A percentile compares a stretch with the other conserved stretches of the same genome.
Conservation (phyloP, 2,797 vertebrate species). For the Brachymystax lenok region DNA sequence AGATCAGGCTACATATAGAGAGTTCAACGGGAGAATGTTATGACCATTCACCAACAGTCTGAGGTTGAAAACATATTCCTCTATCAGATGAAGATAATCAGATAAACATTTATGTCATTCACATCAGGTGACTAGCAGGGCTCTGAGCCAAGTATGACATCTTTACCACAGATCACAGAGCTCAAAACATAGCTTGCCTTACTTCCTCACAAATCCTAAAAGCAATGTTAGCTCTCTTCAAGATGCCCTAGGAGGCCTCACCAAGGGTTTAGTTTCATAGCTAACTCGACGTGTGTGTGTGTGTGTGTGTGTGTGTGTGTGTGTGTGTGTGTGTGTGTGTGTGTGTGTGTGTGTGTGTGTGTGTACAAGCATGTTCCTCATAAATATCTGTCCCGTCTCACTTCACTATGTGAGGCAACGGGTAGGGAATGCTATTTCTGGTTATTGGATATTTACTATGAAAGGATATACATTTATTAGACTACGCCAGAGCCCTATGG, state of each 20-base stretch:
- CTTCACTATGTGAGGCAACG: constrained; percentile 9
- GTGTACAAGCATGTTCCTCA: constrained; percentile 18
- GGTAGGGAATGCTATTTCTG: constrained; percentile 2
- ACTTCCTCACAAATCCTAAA: constrained; percentile 10
- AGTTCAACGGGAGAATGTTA: neutral
- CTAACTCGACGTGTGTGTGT: neutral
- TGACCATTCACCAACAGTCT: neutral
- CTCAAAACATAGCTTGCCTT: constrained; percentile 1
- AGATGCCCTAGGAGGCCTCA: neutral
- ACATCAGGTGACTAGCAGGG: constrained; percentile 11
- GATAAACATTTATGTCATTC: constrained; percentile 19
- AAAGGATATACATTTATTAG: constrained; percentile 16
- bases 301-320: constrained; percentile 10
- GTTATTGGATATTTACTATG: constrained; percentile 9
- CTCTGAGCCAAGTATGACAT: constrained; percentile 7
- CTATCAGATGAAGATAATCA: neutral
- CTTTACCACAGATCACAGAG: neutral
- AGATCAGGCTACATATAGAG: neutral
- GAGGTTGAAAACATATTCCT: neutral
- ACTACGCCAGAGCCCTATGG: neutral
- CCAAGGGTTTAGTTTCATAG: neutral
- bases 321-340: neutral
- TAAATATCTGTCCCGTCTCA: constrained; percentile 6
- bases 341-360: neutral
- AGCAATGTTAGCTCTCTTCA: neutral